Evolutionary conservation across 2,888 invertebrate genomes (phyloP), one percentile per base, ranked within the genome.

Genomic region (Melinaea menophilus): DNA sequence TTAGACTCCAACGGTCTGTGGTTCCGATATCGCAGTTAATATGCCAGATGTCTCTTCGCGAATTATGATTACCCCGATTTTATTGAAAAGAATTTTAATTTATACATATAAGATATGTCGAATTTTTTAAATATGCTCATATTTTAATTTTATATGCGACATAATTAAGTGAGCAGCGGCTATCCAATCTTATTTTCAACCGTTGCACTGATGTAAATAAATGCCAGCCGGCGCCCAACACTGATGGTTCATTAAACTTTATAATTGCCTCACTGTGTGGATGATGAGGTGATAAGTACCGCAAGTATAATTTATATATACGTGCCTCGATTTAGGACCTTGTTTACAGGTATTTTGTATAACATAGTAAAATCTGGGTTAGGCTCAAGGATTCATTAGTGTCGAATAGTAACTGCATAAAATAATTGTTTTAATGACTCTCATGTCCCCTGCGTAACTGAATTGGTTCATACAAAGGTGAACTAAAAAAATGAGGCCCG

Each of bases 241-340:
- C 67, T 63, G 70, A 69, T 65, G 67, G 66, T 67, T 72, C 68
- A 73, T 74, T 74, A 69, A 73, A 74, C 73, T 73, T 73, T 74
- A 69, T 74, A 74, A 74, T 74, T 74, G 73, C 66, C 71, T 67
- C 59, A 41, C 58, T 60, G 62, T 65, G 69, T 64, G 64, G 59
- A 59, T 58, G 66, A 58, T 63, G 65, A 59, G 62, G 65, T 63
- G 61, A 61, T 65, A 62, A 65, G 57, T 60, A 64, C 65, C 64
- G 65, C 41, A 7, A 11, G 7, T 41, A 41, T 9, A 41, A 2
- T 41, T 41, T 41, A 9, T 41, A 41, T 41, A 41, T 9, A 41
- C 41, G 11, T 41, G 11, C 11, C 11, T 41, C 11, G 41, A 41
- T 41, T 41, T 41, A 41, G 41, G 9, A 41, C 1, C 41, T 41